A percentile compares a stretch with the other conserved stretches of the same genome.
These are phyloP conservation scores for Columba guinea DNA, from an alignment of 2,797 vertebrate species.

Conservation along the genomic window DNA sequence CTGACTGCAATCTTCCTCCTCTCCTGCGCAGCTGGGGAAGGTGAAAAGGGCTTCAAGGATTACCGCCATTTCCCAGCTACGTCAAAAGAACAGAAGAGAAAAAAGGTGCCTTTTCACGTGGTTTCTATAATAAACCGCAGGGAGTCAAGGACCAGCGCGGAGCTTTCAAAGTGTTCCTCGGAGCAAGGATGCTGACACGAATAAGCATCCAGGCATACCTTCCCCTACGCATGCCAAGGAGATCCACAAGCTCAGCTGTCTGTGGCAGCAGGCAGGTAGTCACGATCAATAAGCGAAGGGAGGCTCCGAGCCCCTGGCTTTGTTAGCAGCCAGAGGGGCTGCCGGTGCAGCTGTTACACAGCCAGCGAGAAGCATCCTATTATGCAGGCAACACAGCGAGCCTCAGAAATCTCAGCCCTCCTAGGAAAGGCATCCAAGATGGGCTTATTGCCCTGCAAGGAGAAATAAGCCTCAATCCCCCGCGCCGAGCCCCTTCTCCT, in stretches of 20 bases:
- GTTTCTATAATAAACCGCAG: neutral
- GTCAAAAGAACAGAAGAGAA: neutral
- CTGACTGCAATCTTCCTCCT: neutral
- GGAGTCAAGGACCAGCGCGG: neutral
- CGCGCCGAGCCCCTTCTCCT: neutral
- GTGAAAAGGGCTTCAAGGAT: neutral
- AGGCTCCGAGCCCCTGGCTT: neutral
- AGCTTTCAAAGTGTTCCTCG: neutral
- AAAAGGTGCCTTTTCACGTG: neutral
- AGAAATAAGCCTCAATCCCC: neutral
- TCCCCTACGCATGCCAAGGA: neutral
- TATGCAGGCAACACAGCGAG: neutral
- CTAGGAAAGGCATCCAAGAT: rapidly evolving
- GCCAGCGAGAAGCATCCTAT: neutral
- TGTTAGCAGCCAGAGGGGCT: neutral
- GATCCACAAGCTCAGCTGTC: neutral
- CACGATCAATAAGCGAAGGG: rapidly evolving
- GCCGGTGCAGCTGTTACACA: rapidly evolving
- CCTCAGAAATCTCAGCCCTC: neutral
- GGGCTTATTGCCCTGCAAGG: neutral
- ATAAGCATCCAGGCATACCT: rapidly evolving
- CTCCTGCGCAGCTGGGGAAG: neutral
- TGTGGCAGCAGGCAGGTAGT: neutral
- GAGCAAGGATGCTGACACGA: neutral
- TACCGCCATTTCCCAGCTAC: slow-evolving; percentile 6